Percentiles rank a stretch among this genome's conserved stretches.
Evolutionary conservation across 2,888 invertebrate species (phyloP).

Genomic region (Stenichneumon culpator): DNA sequence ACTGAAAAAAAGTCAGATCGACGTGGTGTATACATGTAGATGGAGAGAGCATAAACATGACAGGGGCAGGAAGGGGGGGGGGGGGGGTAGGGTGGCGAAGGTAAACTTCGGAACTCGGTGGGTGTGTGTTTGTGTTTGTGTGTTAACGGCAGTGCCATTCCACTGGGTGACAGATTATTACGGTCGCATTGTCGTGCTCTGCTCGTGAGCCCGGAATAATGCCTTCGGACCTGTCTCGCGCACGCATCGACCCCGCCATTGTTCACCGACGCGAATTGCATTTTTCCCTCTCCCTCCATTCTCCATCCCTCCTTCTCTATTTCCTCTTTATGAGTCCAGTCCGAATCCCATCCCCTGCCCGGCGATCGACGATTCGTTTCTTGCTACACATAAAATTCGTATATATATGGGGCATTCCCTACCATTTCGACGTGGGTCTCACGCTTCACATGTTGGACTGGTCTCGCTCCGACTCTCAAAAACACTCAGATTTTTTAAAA

Average conservation of each 20-base stretch:
- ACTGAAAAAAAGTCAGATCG: slow-evolving; percentile 25
- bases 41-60: slow-evolving; percentile 27
- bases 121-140: not conserved
- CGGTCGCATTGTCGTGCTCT: slow-evolving; percentile 74
- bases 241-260: slow-evolving; percentile 79
- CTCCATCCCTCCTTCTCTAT: slow-evolving; percentile 29
- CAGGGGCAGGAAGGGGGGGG: not conserved
- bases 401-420: not conserved
- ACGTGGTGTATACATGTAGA: slow-evolving; percentile 1
- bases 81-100: too few species aligned
- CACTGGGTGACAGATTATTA: slow-evolving; percentile 80
- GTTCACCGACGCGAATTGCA: slow-evolving; percentile 78
- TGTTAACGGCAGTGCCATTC: slow-evolving; percentile 49
- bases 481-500: too few species aligned
- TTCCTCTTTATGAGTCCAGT: not conserved
- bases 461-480: too few species aligned
- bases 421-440: not conserved
- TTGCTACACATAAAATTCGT: not conserved
- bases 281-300: slow-evolving; percentile 71
- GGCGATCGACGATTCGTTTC: slow-evolving; percentile 46
- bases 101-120: not conserved
- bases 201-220: slow-evolving; percentile 77
- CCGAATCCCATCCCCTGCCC: slow-evolving; percentile 13
- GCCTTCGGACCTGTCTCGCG: slow-evolving; percentile 80
- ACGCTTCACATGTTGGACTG: too few species aligned